Base-by-base conservation (phyloP, 2,797 vertebrate genomes). In the Oreochromis grahami region DNA sequence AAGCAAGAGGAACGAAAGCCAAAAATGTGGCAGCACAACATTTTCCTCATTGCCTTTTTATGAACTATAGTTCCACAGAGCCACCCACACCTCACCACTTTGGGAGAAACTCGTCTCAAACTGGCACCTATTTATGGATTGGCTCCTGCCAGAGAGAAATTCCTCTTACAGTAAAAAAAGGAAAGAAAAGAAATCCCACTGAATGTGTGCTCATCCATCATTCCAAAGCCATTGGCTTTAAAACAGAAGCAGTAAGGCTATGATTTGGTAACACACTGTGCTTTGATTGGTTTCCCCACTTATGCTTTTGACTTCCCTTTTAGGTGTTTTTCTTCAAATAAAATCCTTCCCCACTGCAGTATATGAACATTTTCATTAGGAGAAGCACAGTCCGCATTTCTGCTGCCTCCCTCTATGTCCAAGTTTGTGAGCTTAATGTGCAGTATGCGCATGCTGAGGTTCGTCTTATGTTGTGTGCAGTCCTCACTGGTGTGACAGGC, bases 51-150 rank as follows among this genome's bases (percentile, higher is more conserved):
- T 88, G 88, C 89, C 91, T 93, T 93, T 93, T 93, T 92, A 85
- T 95, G 88, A 92, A 91, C 86, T 93, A 68, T 84, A 88, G 84
- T 86, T 95, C 90, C 91, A 94, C 86, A 95, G 94, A 96, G 88
- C 95, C 96, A 96, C 96, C 95, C 96, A 95, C 93, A 91, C 92
- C 92, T 91, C 93, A 93, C 93, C 93, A 93, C 89, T 90, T 83
- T 88, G 90, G 87, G 84, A 92, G 91, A 94, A 95, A 92, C 94
- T 89, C 91, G 93, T 95, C 88, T 93, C 89, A 93, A 94, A 96
- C 93, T 95, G 95, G 94, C 95, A 96, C 95, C 94, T 95, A 96
- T 96, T 96, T 96, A 94, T 95, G 95, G 96, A 95, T 92, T 93
- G 50, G 89, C 93, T 92, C 86, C 94, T 95, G 95, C 96, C 95